Evolutionary conservation across 2,113 vertebrate species (phyloP).

Genomic region (Panurus biarmicus): DNA sequence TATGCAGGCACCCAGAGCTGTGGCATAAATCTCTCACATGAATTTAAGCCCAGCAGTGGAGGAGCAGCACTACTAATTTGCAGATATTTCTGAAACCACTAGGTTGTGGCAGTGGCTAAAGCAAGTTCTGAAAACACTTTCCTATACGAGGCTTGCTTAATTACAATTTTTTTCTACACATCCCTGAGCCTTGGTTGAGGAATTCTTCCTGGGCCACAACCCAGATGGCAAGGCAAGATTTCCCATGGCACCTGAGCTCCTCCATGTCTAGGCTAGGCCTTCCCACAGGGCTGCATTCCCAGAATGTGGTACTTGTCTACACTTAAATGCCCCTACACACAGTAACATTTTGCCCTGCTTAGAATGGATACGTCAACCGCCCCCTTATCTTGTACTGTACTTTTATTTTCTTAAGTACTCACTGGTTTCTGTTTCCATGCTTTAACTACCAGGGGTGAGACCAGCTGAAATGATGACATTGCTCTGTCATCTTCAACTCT

Average conservation of each 20-base stretch:
- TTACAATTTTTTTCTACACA: neutral
- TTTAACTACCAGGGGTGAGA: neutral
- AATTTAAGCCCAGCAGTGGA: neutral
- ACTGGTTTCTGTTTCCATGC: neutral
- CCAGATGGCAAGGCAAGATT: neutral
- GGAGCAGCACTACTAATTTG: neutral
- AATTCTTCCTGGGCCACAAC: neutral
- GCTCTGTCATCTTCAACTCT: neutral
- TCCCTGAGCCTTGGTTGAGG: neutral
- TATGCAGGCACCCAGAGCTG: neutral
- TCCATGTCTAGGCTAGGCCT: neutral
- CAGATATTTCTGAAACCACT: neutral
- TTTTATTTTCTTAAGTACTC: neutral
- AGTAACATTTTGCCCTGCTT: neutral
- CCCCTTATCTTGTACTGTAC: neutral
- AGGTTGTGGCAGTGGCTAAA: neutral
- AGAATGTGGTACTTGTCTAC: neutral
- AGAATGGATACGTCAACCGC: neutral
- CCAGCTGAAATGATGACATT: neutral
- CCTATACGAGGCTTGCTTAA: neutral
- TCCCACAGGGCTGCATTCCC: neutral
- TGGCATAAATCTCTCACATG: neutral
- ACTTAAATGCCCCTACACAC: accelerated
- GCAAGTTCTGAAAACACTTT: neutral
- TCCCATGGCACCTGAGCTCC: neutral